These are phyloP conservation scores for Neoitamus cyanurus DNA, from an alignment of 2,888 invertebrate genomes.

Conservation along the genomic window DNA sequence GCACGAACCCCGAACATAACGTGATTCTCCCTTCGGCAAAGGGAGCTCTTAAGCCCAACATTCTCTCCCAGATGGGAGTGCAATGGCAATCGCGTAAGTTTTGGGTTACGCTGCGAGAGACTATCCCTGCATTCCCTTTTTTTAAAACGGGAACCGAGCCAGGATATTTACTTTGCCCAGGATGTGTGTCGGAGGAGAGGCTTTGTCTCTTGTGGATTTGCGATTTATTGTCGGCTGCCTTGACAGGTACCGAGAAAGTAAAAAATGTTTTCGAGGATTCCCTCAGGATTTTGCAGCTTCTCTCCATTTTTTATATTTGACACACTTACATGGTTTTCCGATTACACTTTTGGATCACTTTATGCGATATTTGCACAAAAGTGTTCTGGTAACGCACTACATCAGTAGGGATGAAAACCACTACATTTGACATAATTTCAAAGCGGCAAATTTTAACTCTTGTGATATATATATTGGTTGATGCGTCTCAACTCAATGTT, in stretches of 20 bases:
- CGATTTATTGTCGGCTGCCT: slow-evolving; percentile 32
- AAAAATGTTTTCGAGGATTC: slow-evolving; percentile 40
- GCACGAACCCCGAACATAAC: not conserved
- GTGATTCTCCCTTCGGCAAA: slow-evolving; percentile 9
- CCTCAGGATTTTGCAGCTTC: slow-evolving; percentile 12
- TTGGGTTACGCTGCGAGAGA: slow-evolving; percentile 19
- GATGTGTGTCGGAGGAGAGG: not conserved
- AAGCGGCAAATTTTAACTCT: not conserved
- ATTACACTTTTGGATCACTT: not conserved
- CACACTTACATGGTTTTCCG: slow-evolving; percentile 27
- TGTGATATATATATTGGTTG: not conserved
- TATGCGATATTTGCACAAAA: not conserved
- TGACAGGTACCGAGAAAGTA: slow-evolving; percentile 26
- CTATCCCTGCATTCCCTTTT: not conserved
- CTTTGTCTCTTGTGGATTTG: slow-evolving; percentile 29
- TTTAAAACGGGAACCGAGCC: not conserved
- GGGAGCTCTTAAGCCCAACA: not conserved
- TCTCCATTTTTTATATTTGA: slow-evolving; percentile 18
- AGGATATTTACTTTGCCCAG: not conserved
- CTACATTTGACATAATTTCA: not conserved
- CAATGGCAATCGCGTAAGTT: not conserved
- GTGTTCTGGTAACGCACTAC: not conserved
- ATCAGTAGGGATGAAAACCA: not conserved
- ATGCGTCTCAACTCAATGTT: not conserved
- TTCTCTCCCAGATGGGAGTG: slow-evolving; percentile 14